Base-by-base conservation (phyloP, 2,113 vertebrate genomes). In the Clarias batrachus region DNA sequence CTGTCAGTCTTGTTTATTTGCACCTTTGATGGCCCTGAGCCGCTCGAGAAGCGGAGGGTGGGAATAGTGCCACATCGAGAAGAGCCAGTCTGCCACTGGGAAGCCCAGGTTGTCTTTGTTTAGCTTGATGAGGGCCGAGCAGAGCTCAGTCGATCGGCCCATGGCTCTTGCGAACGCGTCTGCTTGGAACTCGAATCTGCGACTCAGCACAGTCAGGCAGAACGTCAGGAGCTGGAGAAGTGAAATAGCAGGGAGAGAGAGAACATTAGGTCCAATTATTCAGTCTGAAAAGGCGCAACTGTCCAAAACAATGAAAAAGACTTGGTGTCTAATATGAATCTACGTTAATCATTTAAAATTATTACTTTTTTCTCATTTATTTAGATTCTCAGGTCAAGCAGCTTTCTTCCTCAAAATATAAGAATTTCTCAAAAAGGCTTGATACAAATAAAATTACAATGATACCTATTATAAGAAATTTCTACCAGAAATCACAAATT, bases 21-120 rank as follows among this genome's bases (percentile, higher is more conserved):
- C 59, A 57, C 86, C 95, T 92, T 96, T 97, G 87, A 99, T 92
- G 19, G 97, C 98, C 91, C 97, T 94, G 87, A 99, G 97, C 91
- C 98, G 97, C 94, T 99, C 98, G 90, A 99, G 94, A 65, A 99
- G 96, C 0, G 98, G 98, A 66, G 98, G 98, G 90, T 99, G 98
- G 59, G 98, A 99, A 89, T 99, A 99, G 93, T 99, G 98, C 98
- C 98, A 99, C 96, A 97, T 98, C 56, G 98, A 99, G 93, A 99
- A 99, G 84, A 99, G 92, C 97, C 97, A 98, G 92, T 99, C 98
- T 78, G 98, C 98, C 85, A 99, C 98, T 0, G 98, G 98, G 90
- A 99, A 99, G 88, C 98, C 98, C 91, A 99, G 94, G 93, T 99
- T 99, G 93, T 99, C 98, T 92, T 98, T 99, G 95, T 99, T 99